Evolutionary conservation across 2,113 vertebrate species (phyloP).

Genomic region (Dendropsophus ebraccatus): DNA sequence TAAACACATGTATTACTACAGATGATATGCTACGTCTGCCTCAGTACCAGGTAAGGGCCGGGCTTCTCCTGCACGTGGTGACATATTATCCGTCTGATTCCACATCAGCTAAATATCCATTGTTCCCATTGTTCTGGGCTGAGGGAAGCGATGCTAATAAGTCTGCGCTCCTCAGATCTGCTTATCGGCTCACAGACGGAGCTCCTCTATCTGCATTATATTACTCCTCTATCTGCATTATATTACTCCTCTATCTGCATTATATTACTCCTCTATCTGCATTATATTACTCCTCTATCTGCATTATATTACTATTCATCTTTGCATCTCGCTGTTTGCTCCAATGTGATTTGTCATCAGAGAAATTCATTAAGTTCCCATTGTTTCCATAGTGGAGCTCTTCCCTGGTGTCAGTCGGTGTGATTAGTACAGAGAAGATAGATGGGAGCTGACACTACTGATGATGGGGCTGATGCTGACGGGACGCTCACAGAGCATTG

Average conservation of each 20-base stretch:
- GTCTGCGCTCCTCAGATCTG: conserved; percentile 12
- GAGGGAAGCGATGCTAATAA: background rate
- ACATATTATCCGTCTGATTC: background rate
- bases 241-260: background rate
- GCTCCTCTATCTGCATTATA: conserved; percentile 9
- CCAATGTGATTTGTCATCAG: conserved; percentile 5
- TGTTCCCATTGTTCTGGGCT: background rate
- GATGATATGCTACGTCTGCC: too few relatives aligned
- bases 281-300: conserved; percentile 14
- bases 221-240: too few relatives aligned
- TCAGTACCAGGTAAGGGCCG: background rate
- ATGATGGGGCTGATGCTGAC: conserved; percentile 26
- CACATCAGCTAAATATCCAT: background rate
- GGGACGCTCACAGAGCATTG: conserved; percentile 18
- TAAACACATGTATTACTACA: too few relatives aligned
- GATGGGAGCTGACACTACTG: conserved; percentile 19
- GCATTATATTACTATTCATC: conserved; percentile 19
- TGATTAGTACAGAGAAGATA: conserved; percentile 48
- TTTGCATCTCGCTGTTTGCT: conserved; percentile 27
- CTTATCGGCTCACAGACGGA: conserved; percentile 10
- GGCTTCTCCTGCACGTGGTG: background rate
- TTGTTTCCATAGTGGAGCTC: conserved; percentile 27
- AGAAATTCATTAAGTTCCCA: conserved; percentile 17
- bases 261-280: conserved; percentile 8
- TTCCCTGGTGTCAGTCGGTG: background rate